Percentiles rank a stretch among this genome's conserved stretches.
These are phyloP conservation scores for Trisateles emortualis DNA, from an alignment of 2,888 invertebrate genomes.

Conservation along the genomic window DNA sequence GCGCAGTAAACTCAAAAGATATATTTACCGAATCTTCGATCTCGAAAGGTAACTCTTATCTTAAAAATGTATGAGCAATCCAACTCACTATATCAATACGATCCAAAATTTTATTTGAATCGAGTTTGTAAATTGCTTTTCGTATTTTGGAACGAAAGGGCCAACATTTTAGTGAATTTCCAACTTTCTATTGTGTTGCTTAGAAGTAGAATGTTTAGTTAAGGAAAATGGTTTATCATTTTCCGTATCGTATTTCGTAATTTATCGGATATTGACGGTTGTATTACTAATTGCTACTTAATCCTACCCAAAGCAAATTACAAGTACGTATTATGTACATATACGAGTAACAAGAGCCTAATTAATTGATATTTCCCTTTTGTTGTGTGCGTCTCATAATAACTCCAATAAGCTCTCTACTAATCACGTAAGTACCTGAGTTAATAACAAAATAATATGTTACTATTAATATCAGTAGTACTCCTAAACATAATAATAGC, in stretches of 20 bases:
- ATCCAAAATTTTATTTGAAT: slow-evolving; percentile 21
- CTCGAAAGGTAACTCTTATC: slow-evolving; percentile 35
- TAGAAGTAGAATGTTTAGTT: neutral
- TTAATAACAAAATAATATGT: too few relatives aligned
- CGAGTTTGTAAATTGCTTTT: slow-evolving; percentile 15
- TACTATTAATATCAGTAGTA: too few relatives aligned
- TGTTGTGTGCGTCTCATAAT: too few relatives aligned
- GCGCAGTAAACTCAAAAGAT: slow-evolving; percentile 30
- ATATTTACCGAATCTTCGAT: slow-evolving; percentile 32
- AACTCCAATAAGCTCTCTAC: too few relatives aligned
- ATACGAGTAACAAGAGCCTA: too few relatives aligned
- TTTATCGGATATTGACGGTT: neutral
- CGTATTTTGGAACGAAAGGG: slow-evolving; percentile 3
- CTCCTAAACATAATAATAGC: too few relatives aligned
- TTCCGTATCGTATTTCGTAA: neutral
- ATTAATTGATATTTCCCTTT: too few relatives aligned
- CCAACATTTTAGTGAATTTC: neutral
- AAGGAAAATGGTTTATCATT: neutral
- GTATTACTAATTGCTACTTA: slow-evolving; percentile 1
- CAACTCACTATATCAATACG: slow-evolving; percentile 15
- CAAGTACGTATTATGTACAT: too few relatives aligned
- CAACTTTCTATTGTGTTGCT: neutral
- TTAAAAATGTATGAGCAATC: slow-evolving; percentile 28
- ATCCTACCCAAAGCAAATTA: neutral
- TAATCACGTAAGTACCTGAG: too few relatives aligned